Evolutionary conservation across 2,888 invertebrate genomes (phyloP), one percentile per base, ranked within the genome.

Genomic region (Bhutanitis thaidina): DNA sequence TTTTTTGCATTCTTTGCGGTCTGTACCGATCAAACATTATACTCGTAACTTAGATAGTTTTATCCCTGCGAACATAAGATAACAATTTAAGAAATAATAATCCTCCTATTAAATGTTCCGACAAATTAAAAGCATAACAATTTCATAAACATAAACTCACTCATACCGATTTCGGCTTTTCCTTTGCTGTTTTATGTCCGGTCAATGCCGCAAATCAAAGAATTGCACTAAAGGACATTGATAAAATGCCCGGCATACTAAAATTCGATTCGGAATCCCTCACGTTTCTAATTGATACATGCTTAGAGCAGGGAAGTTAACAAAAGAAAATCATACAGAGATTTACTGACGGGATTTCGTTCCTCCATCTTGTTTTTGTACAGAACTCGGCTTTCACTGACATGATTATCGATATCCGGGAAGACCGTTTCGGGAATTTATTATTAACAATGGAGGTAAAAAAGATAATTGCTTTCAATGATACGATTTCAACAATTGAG

Each of bases 351-450:
- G 68, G 65, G 57, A 55, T 60, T 48, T 64, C 65, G 67, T 62
- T 62, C 61, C 61, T 49, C 58, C 50, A 58, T 62, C 54, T 54
- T 57, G 64, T 74, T 74, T 76, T 81, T 77, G 71, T 72, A 58
- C 54, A 55, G 54, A 60, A 54, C 66, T 70, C 66, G 59, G 70
- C 83, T 80, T 79, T 82, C 78, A 67, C 77, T 63, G 61, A 63
- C 64, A 59, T 83, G 83, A 89, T 89, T 77, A 76, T 67, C 77
- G 78, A 88, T 88, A 86, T 89, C 89, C 89, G 88, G 88, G 82
- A 87, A 80, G 83, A 60, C 65, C 70, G 67, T 74, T 71, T 76
- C 72, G 67, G 65, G 64, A 67, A 64, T 70, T 70, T 65, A 64
- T 74, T 77, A 78, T 75, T 77, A 79, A 82, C 73, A 80, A 79